Evolutionary conservation across 2,113 vertebrate species (phyloP), one percentile per base, ranked within the genome.

Genomic region (Sorex araneus): DNA sequence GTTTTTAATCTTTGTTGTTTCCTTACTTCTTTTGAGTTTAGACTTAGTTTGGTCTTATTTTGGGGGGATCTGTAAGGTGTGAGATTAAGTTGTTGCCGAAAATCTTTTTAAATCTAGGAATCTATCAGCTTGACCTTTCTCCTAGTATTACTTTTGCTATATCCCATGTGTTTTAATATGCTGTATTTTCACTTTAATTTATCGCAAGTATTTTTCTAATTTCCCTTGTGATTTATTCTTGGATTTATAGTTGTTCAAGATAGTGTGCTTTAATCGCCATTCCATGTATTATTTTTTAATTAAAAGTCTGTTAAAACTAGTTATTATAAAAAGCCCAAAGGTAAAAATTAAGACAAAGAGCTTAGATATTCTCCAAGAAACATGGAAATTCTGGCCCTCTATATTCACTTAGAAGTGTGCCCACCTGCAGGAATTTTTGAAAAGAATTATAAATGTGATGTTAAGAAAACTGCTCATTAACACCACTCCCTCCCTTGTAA

Each of bases 161-260:
- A 63, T 54, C 16, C 54, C 30, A 50, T 16, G 32, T 64, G 23
- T 84, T 80, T 69, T 12, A 13, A 50, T 13, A 50, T 50, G 6
- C 9, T 50, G 47, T 10, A 50, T 13, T 50, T 6, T 50, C 5
- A 50, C 2, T 50, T 50, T 50, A 50, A 67, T 66, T 76, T 80
- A 36, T 64, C 80, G 73, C 40, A 50, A 75, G n/a, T 54, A 32
- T 54, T 81, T 92, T 86, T 89, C 10, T 54, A 23, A 47, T 63
- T 89, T 28, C 30, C 60, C 82, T 78, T 80, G 8, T 43, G 67
- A 89, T 70, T 75, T 71, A 16, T 85, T 54, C 23, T 70, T 90
- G 73, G 57, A 77, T 11, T n/a, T 67, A n/a, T 87, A 2, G 2
- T n/a, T 90, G 18, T 57, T 79, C 16, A 87, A 87, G 18, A 91